Percentiles rank a stretch among this genome's conserved stretches.
Conservation (phyloP, 2,113 vertebrate species). For the Hepsetus odoe region DNA sequence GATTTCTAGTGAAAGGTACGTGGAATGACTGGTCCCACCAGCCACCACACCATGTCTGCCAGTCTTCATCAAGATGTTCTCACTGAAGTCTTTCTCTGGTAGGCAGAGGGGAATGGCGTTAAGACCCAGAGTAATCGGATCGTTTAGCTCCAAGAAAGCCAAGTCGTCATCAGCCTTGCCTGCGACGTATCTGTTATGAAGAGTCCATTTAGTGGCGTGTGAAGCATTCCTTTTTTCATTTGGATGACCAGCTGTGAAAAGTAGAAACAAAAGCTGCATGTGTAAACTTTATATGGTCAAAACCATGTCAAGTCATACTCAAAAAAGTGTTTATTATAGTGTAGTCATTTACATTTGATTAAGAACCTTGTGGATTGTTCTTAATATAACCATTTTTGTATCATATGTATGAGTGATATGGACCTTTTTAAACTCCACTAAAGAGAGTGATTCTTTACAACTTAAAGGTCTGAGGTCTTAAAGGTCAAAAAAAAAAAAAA, state of each 20-base stretch:
- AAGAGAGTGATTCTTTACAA: no score
- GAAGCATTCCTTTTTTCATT: background rate
- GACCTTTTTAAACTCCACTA: no score
- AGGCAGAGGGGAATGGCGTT: slow-evolving; percentile 77
- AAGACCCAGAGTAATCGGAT: slow-evolving; percentile 63
- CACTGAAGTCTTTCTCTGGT: slow-evolving; percentile 85
- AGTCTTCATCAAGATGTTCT: slow-evolving; percentile 80
- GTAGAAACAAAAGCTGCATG: background rate
- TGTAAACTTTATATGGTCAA: no score
- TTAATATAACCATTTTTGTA: no score
- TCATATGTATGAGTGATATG: no score
- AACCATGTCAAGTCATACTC: no score
- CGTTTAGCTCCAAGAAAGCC: slow-evolving; percentile 75
- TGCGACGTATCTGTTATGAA: slow-evolving; percentile 71
- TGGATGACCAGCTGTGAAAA: background rate
- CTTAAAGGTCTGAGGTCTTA: no score
- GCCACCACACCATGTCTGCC: slow-evolving; percentile 64
- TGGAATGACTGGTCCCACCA: slow-evolving; percentile 46
- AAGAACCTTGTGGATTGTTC: no score
- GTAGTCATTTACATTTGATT: no score
- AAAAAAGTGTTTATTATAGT: no score
- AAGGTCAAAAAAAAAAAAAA: no score
- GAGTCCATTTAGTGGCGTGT: background rate
- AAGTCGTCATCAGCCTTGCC: slow-evolving; percentile 76
- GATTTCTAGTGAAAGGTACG: slow-evolving; percentile 70